Base-by-base conservation (phyloP, 35 echinoderm and acorn worm genomes). In the Lytechinus pictus region DNA sequence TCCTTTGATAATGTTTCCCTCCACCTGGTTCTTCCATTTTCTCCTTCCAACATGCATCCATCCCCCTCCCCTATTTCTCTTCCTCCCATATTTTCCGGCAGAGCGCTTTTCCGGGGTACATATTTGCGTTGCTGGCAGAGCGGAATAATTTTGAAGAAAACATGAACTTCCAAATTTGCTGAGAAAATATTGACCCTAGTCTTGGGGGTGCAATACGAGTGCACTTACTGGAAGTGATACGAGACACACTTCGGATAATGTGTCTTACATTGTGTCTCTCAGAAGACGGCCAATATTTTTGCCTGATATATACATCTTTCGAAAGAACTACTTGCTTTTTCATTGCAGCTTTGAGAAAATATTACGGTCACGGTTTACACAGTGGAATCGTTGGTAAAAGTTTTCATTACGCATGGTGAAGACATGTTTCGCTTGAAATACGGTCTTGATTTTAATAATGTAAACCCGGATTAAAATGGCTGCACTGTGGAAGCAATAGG, bases 161-260 rank as follows among this genome's bases (percentile, higher is more conserved):
- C 66, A 79, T 79, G 66, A 79, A 79, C 66, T 79, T 79, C 66
- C n/a, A 79, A 79, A 79, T 79, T 79, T 79, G 66, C 66, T 79
- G 19, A 79, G 66, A 79, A 79, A 79, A 79, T 79, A 79, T 79
- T 79, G 66, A 79, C 66, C 66, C 12, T 79, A 79, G 66, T 79
- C 66, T 79, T 8, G 19, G 19, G 66, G 66, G 12, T 79, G n/a
- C 66, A 79, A 79, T 79, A 79, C 66, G 14, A 79, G 66, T 79
- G 66, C 66, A 79, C 66, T 79, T 79, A 79, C 66, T n/a, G 66
- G 66, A 79, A 79, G 66, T 79, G 66, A 79, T 4, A 79, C n/a
- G n/a, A 8, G 21, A 6, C 16, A 19, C 66, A n/a, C 66, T 24
- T 79, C 21, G 6, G 66, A 24, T 13, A 58, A 58, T 58, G 56